Evolutionary conservation across 2,113 vertebrate species (phyloP).

Genomic region (Baryphthengus martii): DNA sequence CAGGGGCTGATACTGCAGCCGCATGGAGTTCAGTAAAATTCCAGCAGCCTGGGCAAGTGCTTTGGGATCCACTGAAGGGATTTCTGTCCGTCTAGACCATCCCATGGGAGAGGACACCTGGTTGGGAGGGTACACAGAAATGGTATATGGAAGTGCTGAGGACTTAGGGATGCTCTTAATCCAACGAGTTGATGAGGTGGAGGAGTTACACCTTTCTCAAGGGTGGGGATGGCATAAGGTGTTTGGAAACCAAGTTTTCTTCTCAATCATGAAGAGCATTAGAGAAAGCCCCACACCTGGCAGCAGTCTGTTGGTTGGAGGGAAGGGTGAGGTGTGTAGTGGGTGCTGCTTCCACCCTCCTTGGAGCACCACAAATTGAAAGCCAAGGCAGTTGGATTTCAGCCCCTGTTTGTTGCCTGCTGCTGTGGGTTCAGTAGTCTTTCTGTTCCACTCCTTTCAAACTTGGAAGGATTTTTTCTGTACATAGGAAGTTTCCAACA

Average conservation of each 20-base stretch:
- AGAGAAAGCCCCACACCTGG: background rate
- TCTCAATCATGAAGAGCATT: background rate
- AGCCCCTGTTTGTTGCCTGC: background rate
- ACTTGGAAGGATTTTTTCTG: background rate
- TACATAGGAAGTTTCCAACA: background rate
- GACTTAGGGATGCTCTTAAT: background rate
- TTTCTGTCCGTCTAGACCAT: background rate
- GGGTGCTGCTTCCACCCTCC: background rate
- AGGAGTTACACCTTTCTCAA: background rate
- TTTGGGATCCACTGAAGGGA: background rate
- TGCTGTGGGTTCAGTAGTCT: background rate
- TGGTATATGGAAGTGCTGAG: background rate
- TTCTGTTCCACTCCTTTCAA: background rate
- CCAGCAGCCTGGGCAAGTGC: background rate
- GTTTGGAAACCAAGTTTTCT: background rate
- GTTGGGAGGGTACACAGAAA: background rate
- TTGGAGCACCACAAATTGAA: background rate
- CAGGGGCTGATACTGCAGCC: background rate
- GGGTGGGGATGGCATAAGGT: background rate
- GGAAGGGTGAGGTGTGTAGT: rapidly evolving
- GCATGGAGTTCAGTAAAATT: background rate
- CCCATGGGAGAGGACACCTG: background rate
- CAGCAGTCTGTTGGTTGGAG: background rate
- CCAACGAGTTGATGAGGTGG: background rate
- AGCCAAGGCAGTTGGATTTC: background rate